Base-by-base conservation (phyloP, 1,140 invertebrate species). In the Cyrtorhinus lividipennis region DNA sequence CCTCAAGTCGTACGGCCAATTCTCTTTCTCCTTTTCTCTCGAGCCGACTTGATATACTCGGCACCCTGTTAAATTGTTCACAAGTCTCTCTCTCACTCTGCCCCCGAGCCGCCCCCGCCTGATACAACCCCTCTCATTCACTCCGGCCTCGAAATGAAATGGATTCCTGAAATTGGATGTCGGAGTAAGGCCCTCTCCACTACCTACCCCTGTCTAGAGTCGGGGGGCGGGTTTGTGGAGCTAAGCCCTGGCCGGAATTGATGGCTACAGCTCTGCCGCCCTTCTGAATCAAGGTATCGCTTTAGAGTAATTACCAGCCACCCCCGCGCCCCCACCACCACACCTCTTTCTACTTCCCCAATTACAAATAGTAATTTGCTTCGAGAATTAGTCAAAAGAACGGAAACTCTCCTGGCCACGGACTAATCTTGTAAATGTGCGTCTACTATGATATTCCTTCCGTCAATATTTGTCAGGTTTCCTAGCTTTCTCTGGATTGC, bases 11-110 rank as follows among this genome's bases (percentile, higher is more conserved):
- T 53, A 10, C 20, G 48, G 48, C 48, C 12, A 12, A 22, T 12
- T 53, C 48, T 20, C 30, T 20, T 20, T 53, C 48, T 53, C 48
- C 12, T 15, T 20, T 53, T 10, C 8, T 53, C 48, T 53, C 48
- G 5, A 8, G 20, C 20, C 48, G 56, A 59, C 58, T 59, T 59
- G 58, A 59, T 59, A 26, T 30, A 59, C 58, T 59, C 58, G 58
- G 58, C 58, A 58, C 24, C 56, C 56, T 30, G 58, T 59, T 59
- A 59, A 59, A 59, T 59, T 59, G 58, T 59, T 59, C 58, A 30
- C 58, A 59, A 59, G 24, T 59, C 58, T 30, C 58, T 15, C 18
- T 53, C 48, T 53, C 5, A 5, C 48, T 53, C 48, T 22, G 12
- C 48, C 48, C 48, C 20, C 48, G 5, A 53, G 5, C 48, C 20